Base-by-base conservation (phyloP, 2,113 vertebrate species). In the Rhynchomys soricoides region DNA sequence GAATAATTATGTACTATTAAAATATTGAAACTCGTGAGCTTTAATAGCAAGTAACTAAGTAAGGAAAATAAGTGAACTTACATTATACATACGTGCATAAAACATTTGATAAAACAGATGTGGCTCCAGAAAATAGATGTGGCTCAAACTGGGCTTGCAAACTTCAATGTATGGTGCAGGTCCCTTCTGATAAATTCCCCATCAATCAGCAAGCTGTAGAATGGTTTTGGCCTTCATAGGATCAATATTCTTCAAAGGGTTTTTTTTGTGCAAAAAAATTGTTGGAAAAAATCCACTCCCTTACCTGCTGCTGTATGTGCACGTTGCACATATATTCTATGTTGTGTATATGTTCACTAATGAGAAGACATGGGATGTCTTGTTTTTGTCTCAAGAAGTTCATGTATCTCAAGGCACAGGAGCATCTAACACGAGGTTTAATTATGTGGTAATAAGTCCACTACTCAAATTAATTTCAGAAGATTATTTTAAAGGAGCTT, bases 401-500 rank as follows among this genome's bases (percentile, higher is more conserved):
- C 8, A n/a, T 70, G 70, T 34, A 88, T 62, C 66, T 52, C n/a
- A 81, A 82, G n/a, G 8, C 17, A 89, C 7, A 50, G 73, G 15
- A 82, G 9, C 3, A 62, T 68, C 9, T 48, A 59, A 57, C 11
- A 16, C 89, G 31, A 77, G 9, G 24, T 34, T 64, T 94, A 68
- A 66, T 68, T 29, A 75, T 78, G 5, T 74, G 31, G 24, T 59
- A 52, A 55, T 26, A 37, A 96, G 50, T 34, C 37, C 17, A 79
- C 1, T n/a, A 9, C 93, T 91, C n/a, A 96, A 95, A 75, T 52
- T 16, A 75, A 79, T 48, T 57, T 95, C 40, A 77, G 81, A 94
- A 94, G 74, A 86, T 95, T 55, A 62, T 37, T 93, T 90, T 78
- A 91, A 91, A 89, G 31, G 7, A 83, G 10, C 16, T 87, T 93